These are phyloP conservation scores for Penaeus monodon DNA, from an alignment of 2,888 invertebrate genomes.

Conservation along the genomic window DNA sequence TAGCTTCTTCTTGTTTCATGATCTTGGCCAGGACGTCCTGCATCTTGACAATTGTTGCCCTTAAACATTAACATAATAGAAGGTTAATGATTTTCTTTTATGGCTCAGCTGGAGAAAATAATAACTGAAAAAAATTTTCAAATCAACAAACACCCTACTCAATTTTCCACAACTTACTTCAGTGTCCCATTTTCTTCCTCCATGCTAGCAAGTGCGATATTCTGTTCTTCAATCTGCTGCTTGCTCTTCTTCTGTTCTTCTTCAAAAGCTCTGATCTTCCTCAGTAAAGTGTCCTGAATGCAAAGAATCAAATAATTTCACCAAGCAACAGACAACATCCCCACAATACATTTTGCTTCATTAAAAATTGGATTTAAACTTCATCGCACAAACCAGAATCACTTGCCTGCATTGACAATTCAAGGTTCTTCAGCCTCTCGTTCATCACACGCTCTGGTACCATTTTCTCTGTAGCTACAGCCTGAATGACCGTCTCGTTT, in stretches of 20 bases:
- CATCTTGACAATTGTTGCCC: constrained; percentile 23
- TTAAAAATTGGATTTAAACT: not conserved
- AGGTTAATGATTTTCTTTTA: too few relatives aligned
- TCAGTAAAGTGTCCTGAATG: constrained; percentile 26
- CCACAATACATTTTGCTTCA: too few relatives aligned
- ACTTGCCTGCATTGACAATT: constrained; percentile 12
- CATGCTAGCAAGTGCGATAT: constrained; percentile 2
- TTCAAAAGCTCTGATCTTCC: constrained; percentile 32
- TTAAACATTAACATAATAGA: not conserved
- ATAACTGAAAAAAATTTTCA: not conserved
- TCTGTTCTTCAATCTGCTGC: constrained; percentile 20
- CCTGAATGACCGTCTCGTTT: constrained; percentile 1
- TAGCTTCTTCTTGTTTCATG: constrained; percentile 24
- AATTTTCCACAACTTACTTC: constrained; percentile 8
- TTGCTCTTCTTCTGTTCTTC: not conserved
- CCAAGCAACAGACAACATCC: not conserved
- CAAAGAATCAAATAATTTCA: not conserved
- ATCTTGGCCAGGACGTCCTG: constrained; percentile 37
- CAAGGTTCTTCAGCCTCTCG: constrained; percentile 22
- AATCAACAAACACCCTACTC: not conserved
- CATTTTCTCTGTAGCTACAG: too few relatives aligned
- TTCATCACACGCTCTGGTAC: not conserved
- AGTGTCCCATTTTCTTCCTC: constrained; percentile 32
- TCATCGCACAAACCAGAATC: not conserved
- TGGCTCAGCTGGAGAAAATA: not conserved